Base-by-base conservation (phyloP, 92 coral and sea anemone genomes). In the Epizoanthus scotinus region DNA sequence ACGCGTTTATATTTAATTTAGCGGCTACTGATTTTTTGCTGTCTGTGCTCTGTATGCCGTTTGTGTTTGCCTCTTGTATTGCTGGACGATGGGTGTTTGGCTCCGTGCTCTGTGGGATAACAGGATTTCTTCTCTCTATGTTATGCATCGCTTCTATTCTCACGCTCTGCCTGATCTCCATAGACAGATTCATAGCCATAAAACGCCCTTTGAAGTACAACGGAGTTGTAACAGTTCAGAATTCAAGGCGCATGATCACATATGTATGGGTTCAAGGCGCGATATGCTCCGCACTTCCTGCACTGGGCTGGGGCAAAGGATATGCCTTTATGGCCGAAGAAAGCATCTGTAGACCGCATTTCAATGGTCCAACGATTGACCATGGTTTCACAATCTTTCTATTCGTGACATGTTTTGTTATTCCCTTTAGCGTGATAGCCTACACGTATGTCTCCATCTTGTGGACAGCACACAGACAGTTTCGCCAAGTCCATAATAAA, bases 301-400 rank as follows among this genome's bases (percentile, higher is more conserved):
- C 89, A 0, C 80, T 92, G 6, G 97, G 97, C 21, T 92, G 97
- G 97, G 97, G 97, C 13, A 68, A 66, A 17, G 97, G 97, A 2
- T 92, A 90, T 42, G 73, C 31, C 1, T 92, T 64, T 60, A 75
- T 84, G 7, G 49, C 63, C 38, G 85, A 85, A 14, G 97, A 92
- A 34, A 90, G 85, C 26, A 90, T 90, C 54, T 92, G 97, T 49
- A 85, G 97, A 59, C 97, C 97, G 17, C 74, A 88, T 19, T 88
- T 92, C 40, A 91, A 90, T 15, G 86, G 90, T 10, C 94, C 94
- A 1, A 57, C 84, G 31, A 84, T 82, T 22, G 97, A 92, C 77
- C 80, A 90, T 50, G 97, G 97, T 10, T 92, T 81, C 82, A 92
- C 97, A 22, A 86, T 89, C 59, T 92, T 92, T 83, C 89, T 92